Base-by-base conservation (phyloP, 1,140 invertebrate genomes). In the Harpegnathos saltator region DNA sequence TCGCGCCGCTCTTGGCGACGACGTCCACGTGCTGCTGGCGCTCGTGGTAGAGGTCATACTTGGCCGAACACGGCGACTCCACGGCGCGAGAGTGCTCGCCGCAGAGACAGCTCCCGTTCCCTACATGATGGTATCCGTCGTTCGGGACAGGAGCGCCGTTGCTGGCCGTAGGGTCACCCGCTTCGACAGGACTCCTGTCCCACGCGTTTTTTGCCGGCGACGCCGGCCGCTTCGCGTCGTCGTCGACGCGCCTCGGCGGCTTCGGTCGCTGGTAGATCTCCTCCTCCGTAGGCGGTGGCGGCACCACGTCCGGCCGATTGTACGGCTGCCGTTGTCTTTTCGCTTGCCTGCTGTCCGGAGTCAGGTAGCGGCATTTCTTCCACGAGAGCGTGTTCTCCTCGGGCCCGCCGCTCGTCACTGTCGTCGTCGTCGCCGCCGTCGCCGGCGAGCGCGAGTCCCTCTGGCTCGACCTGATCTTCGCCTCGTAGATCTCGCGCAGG, bases 401-500 rank as follows among this genome's bases (percentile, higher is more conserved):
- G 4, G 52, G 38, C 1, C 68, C 74, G 50, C n/a, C n/a, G n/a
- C 69, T 71, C 38, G 38, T 3, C 24, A 58, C 48, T n/a, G n/a
- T 48, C 26, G 52, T 1, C 65, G 48, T 69, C 48, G 0, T 3
- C 9, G 12, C 29, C 65, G 26, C 92, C 86, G 0, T 68, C 87
- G 26, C 88, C 7, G 77, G 86, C 19, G 90, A 52, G 58, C 65
- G 89, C 12, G 85, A 72, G 0, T 90, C 89, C 12, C 22, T 77
- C 1, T 87, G 29, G 58, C 87, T 90, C 0, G 90, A 87, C 0
- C 91, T 92, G 7, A 94, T 68, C 38, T 90, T 95, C 5, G 96
- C 95, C 78, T 97, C 96, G 85, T 96, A 97, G 56, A 97, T 97
- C 90, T 97, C 96, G 33, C 97, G 93, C 1, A 97, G 91, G 91